These are phyloP conservation scores for Anisognathus igniventris DNA, from an alignment of 2,797 vertebrate genomes.

Conservation along the genomic window DNA sequence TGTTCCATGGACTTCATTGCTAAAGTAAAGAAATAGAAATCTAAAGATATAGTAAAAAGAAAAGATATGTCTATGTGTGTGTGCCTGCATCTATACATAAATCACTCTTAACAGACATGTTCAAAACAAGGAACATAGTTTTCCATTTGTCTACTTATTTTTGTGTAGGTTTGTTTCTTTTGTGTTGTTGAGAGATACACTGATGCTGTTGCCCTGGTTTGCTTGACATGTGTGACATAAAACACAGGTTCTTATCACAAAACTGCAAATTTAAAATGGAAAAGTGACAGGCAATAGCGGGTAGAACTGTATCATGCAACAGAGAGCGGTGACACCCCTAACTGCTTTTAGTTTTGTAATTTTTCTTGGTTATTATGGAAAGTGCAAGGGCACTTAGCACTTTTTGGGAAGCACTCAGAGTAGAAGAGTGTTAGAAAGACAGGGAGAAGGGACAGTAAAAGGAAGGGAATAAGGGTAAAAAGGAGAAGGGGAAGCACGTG, in stretches of 20 bases:
- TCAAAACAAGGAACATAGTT: neutral
- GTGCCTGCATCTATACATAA: neutral
- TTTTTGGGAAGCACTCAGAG: neutral
- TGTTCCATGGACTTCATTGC: constrained; percentile 66
- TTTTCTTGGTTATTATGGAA: neutral
- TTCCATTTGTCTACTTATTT: constrained; percentile 12
- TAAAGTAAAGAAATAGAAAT: constrained; percentile 37
- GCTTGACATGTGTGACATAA: neutral
- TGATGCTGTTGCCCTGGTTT: neutral
- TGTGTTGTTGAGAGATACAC: neutral
- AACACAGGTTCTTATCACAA: neutral
- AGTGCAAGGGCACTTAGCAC: neutral
- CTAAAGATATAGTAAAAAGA: neutral
- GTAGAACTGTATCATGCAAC: neutral
- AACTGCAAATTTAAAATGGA: neutral
- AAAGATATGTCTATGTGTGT: neutral
- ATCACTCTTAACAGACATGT: neutral
- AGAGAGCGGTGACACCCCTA: neutral
- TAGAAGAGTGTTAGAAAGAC: neutral
- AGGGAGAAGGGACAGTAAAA: neutral
- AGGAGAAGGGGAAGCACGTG: neutral
- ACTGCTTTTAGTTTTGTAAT: neutral
- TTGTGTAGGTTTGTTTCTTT: constrained; percentile 10
- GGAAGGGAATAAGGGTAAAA: neutral
- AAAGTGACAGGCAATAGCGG: neutral